A percentile compares a stretch with the other conserved stretches of the same genome.
Conservation (phyloP, 2,797 vertebrate species). For the Poecilia velifera region DNA sequence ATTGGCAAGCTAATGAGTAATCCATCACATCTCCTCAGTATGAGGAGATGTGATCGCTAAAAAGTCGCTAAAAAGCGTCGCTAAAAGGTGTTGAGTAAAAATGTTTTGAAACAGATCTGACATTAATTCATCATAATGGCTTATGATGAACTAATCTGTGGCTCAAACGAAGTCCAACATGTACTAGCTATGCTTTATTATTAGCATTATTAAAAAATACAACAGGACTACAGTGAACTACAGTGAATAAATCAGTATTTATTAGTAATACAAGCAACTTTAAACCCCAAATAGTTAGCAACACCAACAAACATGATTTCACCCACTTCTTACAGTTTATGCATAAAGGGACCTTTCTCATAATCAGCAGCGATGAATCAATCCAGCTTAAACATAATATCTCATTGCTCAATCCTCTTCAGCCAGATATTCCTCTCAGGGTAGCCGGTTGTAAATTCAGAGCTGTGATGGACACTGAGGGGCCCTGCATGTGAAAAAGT, state of each 20-base stretch:
- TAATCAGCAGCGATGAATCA: background rate
- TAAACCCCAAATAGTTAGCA: background rate
- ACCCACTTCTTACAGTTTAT: slow-evolving; percentile 33
- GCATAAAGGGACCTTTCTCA: slow-evolving; percentile 33
- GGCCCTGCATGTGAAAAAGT: slow-evolving; percentile 58
- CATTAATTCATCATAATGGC: background rate
- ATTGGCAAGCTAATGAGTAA: background rate
- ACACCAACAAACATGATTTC: no score
- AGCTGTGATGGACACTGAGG: slow-evolving; percentile 45
- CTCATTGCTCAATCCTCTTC: slow-evolving; percentile 31
- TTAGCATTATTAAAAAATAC: background rate
- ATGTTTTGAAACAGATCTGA: background rate
- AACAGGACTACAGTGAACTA: background rate
- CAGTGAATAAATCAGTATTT: background rate
- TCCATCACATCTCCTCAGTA: background rate
- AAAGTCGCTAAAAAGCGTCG: no score
- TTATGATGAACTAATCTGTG: background rate
- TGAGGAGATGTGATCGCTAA: no score
- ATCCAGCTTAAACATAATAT: background rate
- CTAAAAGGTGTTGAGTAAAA: background rate
- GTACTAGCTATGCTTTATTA: background rate
- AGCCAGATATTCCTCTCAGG: slow-evolving; percentile 48
- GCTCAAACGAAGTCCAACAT: background rate
- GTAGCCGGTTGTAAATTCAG: slow-evolving; percentile 75
- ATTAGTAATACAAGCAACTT: background rate